Base-by-base conservation (phyloP, 2,797 vertebrate genomes). In the Poeciliopsis presidionis region DNA sequence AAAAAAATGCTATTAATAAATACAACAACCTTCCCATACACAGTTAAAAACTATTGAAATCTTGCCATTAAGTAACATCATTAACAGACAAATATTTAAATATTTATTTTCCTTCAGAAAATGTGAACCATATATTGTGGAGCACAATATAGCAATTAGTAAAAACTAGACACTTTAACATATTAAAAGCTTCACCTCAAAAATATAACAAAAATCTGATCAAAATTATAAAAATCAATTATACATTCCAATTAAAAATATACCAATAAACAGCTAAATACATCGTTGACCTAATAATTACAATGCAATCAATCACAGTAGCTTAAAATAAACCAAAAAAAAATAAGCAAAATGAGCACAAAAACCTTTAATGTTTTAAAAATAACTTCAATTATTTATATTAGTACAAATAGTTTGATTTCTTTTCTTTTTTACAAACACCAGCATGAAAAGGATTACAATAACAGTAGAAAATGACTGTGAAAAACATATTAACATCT, bases 191-290 rank as follows among this genome's bases (percentile, higher is more conserved):
- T 99, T 99, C 98, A 99, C 97, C 97, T 99, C 97, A 99, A 97
- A 99, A 99, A 99, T 99, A 99, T 99, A 99, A 99, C 98, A 99
- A 98, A 99, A 99, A 99, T 99, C 98, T 99, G 98, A 99, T 98
- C 97, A 97, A 99, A 99, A 99, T 99, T 99, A 99, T 98, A 99
- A 99, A 99, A 99, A 99, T 98, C 97, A 99, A 99, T 99, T 99
- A 98, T 99, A 98, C 98, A 99, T 99, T 96, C 98, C 97, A 99
- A 99, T 99, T 98, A 98, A 99, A 99, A 99, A 99, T 99, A 99
- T 98, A 99, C 98, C 98, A 98, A 99, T 99, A 99, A 99, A 99
- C 97, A 97, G 97, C 97, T 99, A 98, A 97, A 98, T 99, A 99
- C 97, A 98, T 99, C 98, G 97, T 99, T 98, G 97, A 99, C 97